A percentile compares a stretch with the other conserved stretches of the same genome.
These are phyloP conservation scores for Erynnis tages DNA, from an alignment of 2,888 invertebrate genomes.

Conservation along the genomic window DNA sequence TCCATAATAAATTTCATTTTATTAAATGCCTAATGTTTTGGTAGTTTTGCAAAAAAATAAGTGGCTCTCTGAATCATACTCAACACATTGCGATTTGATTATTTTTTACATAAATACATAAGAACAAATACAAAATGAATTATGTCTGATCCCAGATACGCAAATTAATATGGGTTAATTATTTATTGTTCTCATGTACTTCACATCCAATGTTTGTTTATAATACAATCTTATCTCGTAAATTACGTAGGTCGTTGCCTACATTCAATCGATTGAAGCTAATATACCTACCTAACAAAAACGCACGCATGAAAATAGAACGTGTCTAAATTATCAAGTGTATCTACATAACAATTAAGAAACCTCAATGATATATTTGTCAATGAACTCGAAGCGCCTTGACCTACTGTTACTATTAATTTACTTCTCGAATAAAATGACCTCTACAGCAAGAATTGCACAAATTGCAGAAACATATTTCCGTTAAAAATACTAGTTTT, in stretches of 20 bases:
- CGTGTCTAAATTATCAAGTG: neutral
- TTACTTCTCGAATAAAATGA: neutral
- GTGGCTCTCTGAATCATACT: no score
- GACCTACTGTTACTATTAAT: constrained; percentile 14
- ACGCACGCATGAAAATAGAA: constrained; percentile 5
- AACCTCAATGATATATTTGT: constrained; percentile 18
- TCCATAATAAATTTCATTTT: no score
- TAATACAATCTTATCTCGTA: constrained; percentile 35
- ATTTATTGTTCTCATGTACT: constrained; percentile 27
- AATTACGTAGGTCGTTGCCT: constrained; percentile 31
- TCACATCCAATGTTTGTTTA: constrained; percentile 25
- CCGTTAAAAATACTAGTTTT: neutral
- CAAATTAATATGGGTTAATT: constrained; percentile 26
- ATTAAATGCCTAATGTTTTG: no score
- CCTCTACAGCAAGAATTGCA: neutral
- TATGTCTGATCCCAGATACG: constrained; percentile 22
- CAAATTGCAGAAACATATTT: neutral
- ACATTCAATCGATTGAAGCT: neutral
- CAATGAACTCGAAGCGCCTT: constrained; percentile 29
- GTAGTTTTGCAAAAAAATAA: no score
- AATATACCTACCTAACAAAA: neutral
- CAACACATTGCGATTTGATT: no score
- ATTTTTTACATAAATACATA: no score
- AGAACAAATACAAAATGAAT: constrained; percentile 11
- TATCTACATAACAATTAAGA: neutral